These are phyloP conservation scores for Campoletis raptor DNA, from an alignment of 2,888 invertebrate species.

Conservation along the genomic window DNA sequence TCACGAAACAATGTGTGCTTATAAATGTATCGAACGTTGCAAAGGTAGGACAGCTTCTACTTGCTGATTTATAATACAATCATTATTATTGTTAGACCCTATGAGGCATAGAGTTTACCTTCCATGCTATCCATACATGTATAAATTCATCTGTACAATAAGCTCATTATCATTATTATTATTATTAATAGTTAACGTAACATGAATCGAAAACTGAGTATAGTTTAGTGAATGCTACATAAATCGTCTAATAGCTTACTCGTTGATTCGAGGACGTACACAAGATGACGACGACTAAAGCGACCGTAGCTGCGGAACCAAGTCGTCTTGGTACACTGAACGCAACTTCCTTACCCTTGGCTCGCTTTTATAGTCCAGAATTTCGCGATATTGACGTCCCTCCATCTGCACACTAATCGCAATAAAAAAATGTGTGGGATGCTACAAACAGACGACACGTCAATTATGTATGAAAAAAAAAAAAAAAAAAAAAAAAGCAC, in stretches of 20 bases:
- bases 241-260: conserved; percentile 65
- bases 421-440: conserved; percentile 38
- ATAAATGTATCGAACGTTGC: conserved; percentile 47
- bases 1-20: conserved; percentile 21
- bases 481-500: conserved; percentile 42
- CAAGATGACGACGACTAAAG: conserved; percentile 47
- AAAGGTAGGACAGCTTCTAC: conserved; percentile 62
- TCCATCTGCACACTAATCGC: background rate
- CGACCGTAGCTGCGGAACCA: conserved; percentile 58
- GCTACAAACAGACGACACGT: conserved; percentile 13
- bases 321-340: conserved; percentile 77
- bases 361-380: conserved; percentile 75
- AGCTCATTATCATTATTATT: conserved; percentile 49
- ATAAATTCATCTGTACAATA: conserved; percentile 30
- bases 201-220: conserved; percentile 25
- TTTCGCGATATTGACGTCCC: background rate
- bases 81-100: conserved; percentile 39
- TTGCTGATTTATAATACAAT: conserved; percentile 54
- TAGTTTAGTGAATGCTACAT: conserved; percentile 58
- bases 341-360: conserved; percentile 71
- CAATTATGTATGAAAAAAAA: conserved; percentile 38
- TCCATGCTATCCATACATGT: background rate
- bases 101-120: conserved; percentile 14
- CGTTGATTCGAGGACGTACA: conserved; percentile 69
- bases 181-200: conserved; percentile 49